These are phyloP conservation scores for Rhynchopsitta pachyrhyncha DNA, from an alignment of 2,113 vertebrate genomes.

Conservation along the genomic window DNA sequence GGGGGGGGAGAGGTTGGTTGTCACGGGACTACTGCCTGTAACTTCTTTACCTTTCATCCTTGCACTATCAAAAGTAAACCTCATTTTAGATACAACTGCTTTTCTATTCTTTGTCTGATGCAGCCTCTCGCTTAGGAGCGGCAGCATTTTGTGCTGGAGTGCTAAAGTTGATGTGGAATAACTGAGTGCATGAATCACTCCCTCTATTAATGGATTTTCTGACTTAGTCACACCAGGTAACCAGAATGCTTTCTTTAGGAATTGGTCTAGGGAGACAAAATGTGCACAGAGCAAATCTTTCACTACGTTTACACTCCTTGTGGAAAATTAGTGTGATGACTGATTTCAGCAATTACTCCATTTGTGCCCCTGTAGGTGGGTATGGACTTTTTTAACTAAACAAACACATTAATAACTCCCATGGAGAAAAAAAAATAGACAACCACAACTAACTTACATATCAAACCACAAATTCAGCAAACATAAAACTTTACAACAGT, in stretches of 20 bases:
- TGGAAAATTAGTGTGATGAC: neutral
- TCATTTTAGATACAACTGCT: neutral
- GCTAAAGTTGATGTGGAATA: neutral
- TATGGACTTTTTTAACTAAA: neutral
- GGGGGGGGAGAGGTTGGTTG: neutral
- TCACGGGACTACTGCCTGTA: neutral
- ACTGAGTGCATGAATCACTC: neutral
- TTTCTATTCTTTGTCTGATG: neutral
- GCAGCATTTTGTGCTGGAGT: neutral
- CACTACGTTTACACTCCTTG: neutral
- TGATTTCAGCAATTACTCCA: neutral
- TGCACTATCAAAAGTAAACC: neutral
- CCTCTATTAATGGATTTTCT: neutral
- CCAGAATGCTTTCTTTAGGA: neutral
- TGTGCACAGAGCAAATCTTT: neutral
- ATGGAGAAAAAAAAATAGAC: neutral
- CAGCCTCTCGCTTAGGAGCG: neutral
- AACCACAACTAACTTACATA: neutral
- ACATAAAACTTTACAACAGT: neutral
- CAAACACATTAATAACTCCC: neutral
- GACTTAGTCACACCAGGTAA: neutral
- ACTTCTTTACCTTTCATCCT: neutral
- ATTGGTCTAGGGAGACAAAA: neutral
- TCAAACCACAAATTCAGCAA: constrained; percentile 5
- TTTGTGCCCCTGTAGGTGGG: neutral